Evolutionary conservation across 2,797 vertebrate genomes (phyloP).

Genomic region (Lerista edwardsae): DNA sequence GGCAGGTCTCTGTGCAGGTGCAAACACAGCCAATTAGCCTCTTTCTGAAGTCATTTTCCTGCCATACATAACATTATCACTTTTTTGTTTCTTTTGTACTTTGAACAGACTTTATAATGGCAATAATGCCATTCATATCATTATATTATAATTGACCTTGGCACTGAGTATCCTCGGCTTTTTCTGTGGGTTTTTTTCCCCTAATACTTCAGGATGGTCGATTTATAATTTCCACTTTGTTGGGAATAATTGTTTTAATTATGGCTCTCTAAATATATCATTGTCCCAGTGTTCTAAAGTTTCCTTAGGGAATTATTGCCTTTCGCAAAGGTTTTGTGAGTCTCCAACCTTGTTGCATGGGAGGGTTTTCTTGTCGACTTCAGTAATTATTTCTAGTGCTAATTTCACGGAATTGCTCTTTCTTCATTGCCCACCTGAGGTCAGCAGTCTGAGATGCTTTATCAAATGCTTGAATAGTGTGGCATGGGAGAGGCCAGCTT

Average conservation of each 20-base stretch:
- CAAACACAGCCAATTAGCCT: conserved; percentile 15
- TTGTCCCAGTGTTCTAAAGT: conserved; percentile 61
- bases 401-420: conserved; percentile 58
- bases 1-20: background rate
- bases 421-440: conserved; percentile 46
- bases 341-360: conserved; percentile 47
- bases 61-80: conserved; percentile 13
- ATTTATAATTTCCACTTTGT: conserved; percentile 79
- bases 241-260: conserved; percentile 80
- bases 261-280: conserved; percentile 70
- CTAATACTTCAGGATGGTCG: conserved; percentile 75
- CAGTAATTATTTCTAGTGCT: conserved; percentile 56
- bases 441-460: conserved; percentile 41
- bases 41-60: conserved; percentile 50
- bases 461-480: conserved; percentile 18
- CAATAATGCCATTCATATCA: conserved; percentile 78
- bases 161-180: conserved; percentile 70
- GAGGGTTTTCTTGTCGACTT: conserved; percentile 41
- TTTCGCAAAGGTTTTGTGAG: conserved; percentile 47
- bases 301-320: conserved; percentile 50
- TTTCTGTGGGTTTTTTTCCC: conserved; percentile 60
- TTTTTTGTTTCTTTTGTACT: conserved; percentile 65
- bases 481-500: conserved; percentile 20
- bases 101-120: conserved; percentile 66
- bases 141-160: conserved; percentile 78